Evolutionary conservation across 2,113 vertebrate species (phyloP).

Genomic region (Paradoxurus hermaphroditus): DNA sequence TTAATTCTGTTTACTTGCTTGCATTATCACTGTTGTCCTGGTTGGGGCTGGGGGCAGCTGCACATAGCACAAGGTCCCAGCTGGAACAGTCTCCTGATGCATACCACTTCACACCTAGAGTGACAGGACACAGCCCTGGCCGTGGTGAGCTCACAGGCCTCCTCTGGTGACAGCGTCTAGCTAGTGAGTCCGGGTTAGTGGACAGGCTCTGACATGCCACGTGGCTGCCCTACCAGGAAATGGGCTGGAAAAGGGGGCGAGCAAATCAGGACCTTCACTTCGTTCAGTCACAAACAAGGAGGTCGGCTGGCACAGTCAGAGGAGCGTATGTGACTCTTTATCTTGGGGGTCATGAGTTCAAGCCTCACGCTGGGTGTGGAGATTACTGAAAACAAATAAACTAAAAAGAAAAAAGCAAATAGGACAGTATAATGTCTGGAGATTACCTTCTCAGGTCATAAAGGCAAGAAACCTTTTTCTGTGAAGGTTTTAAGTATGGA

Average conservation of each 20-base stretch:
- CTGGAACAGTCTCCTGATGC: background rate
- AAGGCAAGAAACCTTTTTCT: background rate
- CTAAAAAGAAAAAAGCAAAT: background rate
- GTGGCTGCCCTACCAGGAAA: background rate
- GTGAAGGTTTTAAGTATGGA: background rate
- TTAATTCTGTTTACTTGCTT: background rate
- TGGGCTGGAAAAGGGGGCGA: accelerated
- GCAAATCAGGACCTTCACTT: background rate
- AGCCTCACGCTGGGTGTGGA: background rate
- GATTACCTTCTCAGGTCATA: background rate
- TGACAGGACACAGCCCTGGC: background rate
- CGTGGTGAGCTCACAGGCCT: background rate
- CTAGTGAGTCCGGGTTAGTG: background rate
- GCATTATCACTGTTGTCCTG: background rate
- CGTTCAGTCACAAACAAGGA: background rate
- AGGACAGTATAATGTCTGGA: background rate
- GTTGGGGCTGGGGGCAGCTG: accelerated
- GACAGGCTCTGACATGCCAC: background rate
- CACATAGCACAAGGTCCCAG: background rate
- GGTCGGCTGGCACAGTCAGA: background rate
- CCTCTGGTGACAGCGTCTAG: background rate
- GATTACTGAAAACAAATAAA: background rate
- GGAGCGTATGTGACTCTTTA: background rate
- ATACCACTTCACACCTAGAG: background rate
- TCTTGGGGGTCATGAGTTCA: background rate